A percentile compares a stretch with the other conserved stretches of the same genome.
Evolutionary conservation across 2,113 vertebrate genomes (phyloP).

Genomic region (Sula dactylatra): DNA sequence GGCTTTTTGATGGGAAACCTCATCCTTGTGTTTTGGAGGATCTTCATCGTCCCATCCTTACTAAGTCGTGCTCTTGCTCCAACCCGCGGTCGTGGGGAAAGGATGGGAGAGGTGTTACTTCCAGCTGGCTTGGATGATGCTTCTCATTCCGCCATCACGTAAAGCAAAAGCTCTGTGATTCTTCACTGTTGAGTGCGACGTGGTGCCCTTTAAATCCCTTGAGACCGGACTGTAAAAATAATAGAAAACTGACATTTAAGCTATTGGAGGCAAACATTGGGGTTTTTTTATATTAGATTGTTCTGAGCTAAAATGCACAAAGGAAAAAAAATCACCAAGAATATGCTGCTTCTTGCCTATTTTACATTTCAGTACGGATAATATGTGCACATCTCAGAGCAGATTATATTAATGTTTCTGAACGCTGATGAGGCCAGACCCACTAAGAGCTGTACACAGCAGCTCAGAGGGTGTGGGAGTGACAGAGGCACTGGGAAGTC

Average conservation of each 20-base stretch:
- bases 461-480: not conserved
- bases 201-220: not conserved
- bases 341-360: not conserved
- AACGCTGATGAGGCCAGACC: not conserved
- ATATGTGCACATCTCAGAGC: not conserved
- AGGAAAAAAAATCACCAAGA: not conserved
- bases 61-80: not conserved
- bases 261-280: not conserved
- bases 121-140: not conserved
- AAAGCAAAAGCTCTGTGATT: not conserved
- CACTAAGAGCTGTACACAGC: not conserved
- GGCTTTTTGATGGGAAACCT: not conserved
- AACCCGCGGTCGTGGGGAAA: fast-evolving
- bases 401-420: not conserved
- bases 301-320: not conserved
- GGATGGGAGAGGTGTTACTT: not conserved
- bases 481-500: not conserved
- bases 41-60: not conserved
- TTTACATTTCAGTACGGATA: not conserved
- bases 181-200: not conserved
- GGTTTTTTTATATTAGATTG: not conserved
- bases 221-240: not conserved
- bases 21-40: not conserved
- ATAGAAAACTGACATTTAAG: not conserved
- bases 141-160: not conserved